Base-by-base conservation (phyloP, 2,797 vertebrate species). In the Gymnothorax javanicus region DNA sequence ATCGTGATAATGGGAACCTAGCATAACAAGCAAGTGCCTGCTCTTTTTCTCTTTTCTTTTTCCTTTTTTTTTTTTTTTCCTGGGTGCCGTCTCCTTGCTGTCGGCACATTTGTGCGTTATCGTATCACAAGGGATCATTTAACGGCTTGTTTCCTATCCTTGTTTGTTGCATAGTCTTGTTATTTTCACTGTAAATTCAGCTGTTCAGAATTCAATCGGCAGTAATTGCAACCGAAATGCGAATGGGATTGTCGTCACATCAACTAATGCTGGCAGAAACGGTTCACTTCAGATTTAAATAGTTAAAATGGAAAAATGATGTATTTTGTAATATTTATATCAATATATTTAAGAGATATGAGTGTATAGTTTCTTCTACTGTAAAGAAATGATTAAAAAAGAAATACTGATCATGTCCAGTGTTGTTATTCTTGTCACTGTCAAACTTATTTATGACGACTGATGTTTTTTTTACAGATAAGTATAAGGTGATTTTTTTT, bases 301-400 rank as follows among this genome's bases (percentile, higher is more conserved):
- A 43, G 50, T 52, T 54, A 23, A 64, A 23, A 59, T 87, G 88
- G 90, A 87, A 94, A 92, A 91, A 85, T 88, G 85, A 90, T 94
- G 94, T 94, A 93, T 93, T 95, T 95, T 96, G 94, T 93, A 89
- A 91, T 95, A 96, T 96, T 95, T 96, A 94, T 88, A 92, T 90
- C 91, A 56, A 90, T 94, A 91, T 94, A 94, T 93, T 93, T 94
- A 94, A 93, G 90, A 95, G 89, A 91, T 90, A 90, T 93, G 90
- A 93, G 93, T 95, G 94, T 94, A 94, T 95, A 95, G 87, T 91
- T 89, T 89, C 89, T 88, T 88, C 90, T 56, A 86, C 89, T 95
- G 92, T 95, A 94, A 95, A 95, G 93, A 95, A 93, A 92, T 93
- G 81, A 95, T 95, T 95, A 95, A 95, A 96, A 92, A 62, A 91